phyloP scores from a whole-genome alignment of 2,797 vertebrate species.

The Sebastes kiyomatsui region DNA sequence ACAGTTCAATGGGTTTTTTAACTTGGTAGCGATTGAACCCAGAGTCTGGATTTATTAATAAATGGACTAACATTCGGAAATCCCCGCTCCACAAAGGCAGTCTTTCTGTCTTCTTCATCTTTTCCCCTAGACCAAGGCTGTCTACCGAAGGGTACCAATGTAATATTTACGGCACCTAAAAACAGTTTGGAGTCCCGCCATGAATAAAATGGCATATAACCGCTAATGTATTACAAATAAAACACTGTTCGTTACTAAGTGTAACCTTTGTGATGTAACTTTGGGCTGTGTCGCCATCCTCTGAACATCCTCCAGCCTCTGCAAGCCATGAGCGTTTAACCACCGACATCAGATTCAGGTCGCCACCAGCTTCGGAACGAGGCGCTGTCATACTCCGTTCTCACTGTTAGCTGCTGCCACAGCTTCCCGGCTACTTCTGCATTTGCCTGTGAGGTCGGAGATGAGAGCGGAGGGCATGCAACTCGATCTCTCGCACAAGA shows the following conservation, averaged over 20 bases:
- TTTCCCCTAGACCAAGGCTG: not conserved
- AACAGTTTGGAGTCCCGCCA: not conserved
- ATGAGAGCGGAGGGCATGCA: too few relatives aligned
- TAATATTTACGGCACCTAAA: constrained; percentile 22
- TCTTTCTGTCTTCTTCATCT: constrained; percentile 33
- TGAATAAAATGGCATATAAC: constrained; percentile 36
- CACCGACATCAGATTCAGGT: too few relatives aligned
- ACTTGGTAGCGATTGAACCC: not conserved
- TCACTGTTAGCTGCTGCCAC: too few relatives aligned
- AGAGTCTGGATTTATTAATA: not conserved
- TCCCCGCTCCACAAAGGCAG: constrained; percentile 41
- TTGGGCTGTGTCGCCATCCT: not conserved
- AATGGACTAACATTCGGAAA: constrained; percentile 36
- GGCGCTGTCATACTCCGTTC: too few relatives aligned
- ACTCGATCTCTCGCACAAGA: too few relatives aligned
- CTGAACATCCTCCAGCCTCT: not conserved
- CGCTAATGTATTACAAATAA: constrained; percentile 18
- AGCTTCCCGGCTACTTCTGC: too few relatives aligned
- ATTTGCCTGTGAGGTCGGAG: too few relatives aligned
- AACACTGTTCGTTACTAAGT: not conserved
- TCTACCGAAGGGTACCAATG: constrained; percentile 10
- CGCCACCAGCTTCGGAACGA: too few relatives aligned
- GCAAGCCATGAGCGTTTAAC: not conserved
- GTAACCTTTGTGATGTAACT: constrained; percentile 46
- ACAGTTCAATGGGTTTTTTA: not conserved